These are phyloP conservation scores for Schlechtendalia chinensis DNA, from an alignment of 1,140 invertebrate species.

Conservation along the genomic window DNA sequence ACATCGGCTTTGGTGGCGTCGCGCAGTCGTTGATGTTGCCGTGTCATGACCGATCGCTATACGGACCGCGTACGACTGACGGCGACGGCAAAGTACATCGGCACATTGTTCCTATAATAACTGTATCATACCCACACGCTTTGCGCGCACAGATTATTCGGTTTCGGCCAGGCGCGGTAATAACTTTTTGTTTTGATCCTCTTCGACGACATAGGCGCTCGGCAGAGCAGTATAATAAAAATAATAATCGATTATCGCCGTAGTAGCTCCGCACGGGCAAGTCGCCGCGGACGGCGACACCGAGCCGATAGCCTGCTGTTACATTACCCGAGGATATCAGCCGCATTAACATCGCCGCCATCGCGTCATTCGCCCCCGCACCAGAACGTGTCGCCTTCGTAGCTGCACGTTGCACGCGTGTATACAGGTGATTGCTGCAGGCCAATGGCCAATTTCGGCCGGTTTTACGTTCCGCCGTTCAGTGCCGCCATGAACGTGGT, in stretches of 20 bases:
- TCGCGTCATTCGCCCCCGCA: not conserved
- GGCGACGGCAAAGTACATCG: not conserved
- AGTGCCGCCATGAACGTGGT: constrained; percentile 74
- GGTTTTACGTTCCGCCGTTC: constrained; percentile 67
- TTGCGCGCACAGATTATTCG: not conserved
- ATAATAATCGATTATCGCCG: too few relatives aligned
- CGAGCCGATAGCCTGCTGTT: not conserved
- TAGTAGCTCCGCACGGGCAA: too few relatives aligned
- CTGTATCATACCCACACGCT: not conserved
- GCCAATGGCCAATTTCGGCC: constrained; percentile 62
- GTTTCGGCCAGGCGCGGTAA: not conserved
- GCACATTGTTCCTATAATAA: not conserved
- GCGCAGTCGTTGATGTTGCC: not conserved
- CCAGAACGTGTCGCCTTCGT: too few relatives aligned
- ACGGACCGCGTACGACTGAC: not conserved
- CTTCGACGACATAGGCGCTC: too few relatives aligned
- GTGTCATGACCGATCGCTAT: not conserved
- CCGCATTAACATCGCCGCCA: too few relatives aligned
- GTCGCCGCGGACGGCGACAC: not conserved
- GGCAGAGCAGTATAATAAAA: too few relatives aligned
- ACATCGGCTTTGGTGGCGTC: not conserved
- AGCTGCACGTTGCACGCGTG: not conserved
- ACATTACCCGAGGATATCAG: too few relatives aligned
- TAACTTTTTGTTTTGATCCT: too few relatives aligned
- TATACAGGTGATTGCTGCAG: too few relatives aligned